Evolutionary conservation across 2,888 invertebrate genomes (phyloP).

Genomic region (Cerastis leucographa): DNA sequence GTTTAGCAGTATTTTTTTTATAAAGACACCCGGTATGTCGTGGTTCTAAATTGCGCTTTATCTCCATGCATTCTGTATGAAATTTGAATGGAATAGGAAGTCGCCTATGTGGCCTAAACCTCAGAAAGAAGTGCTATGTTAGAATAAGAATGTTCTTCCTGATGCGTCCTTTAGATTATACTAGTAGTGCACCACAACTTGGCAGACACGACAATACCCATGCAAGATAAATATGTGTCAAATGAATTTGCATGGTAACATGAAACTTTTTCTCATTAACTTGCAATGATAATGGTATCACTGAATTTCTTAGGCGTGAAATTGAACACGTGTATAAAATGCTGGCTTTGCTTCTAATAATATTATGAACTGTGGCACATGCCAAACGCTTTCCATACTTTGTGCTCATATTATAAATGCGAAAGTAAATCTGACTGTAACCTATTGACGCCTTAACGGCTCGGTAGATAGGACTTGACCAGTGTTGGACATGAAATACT

Average conservation of each 20-base stretch:
- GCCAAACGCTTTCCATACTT: slow-evolving; percentile 11
- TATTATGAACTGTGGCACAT: background rate
- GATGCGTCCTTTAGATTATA: no score
- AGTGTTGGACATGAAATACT: background rate
- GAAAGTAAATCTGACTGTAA: background rate
- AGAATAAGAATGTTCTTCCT: no score
- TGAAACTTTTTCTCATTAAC: background rate
- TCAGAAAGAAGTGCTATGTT: no score
- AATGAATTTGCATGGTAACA: background rate
- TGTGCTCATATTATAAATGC: background rate
- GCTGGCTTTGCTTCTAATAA: background rate
- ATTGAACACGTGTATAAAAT: background rate
- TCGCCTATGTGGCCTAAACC: no score
- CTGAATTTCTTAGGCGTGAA: background rate
- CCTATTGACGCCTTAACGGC: background rate
- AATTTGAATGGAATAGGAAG: no score
- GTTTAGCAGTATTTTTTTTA: background rate
- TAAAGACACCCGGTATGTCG: no score
- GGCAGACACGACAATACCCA: no score
- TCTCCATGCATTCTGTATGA: no score
- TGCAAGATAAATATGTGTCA: background rate
- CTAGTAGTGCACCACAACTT: no score
- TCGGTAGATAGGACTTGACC: background rate
- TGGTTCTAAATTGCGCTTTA: no score
- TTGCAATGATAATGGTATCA: background rate